Conservation (phyloP, 2,888 invertebrate genomes). For the Criorhina ranunculi region DNA sequence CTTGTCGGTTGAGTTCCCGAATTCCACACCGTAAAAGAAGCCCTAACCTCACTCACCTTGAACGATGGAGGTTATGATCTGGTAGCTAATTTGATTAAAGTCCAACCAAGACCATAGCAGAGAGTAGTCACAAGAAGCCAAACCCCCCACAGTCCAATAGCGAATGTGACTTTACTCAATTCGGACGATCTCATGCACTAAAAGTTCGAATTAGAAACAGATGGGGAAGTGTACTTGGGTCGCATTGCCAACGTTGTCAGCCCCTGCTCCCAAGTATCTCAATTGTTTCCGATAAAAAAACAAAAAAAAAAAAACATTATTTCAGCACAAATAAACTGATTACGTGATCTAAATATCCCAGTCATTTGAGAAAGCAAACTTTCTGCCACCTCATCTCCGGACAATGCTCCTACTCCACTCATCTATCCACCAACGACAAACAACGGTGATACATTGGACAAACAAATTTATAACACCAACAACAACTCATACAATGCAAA, state of each 20-base stretch:
- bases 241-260: not conserved
- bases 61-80: too few relatives aligned
- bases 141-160: too few relatives aligned
- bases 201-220: too few relatives aligned
- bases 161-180: too few relatives aligned
- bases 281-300: not conserved
- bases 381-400: conserved; percentile 5
- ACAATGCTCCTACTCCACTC: conserved; percentile 15
- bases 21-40: too few relatives aligned
- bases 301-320: not conserved
- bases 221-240: not conserved
- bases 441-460: conserved; percentile 7
- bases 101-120: too few relatives aligned
- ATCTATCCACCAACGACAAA: not conserved
- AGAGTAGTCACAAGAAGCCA: too few relatives aligned
- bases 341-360: conserved; percentile 24
- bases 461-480: conserved; percentile 10
- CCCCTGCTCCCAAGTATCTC: conserved; percentile 5
- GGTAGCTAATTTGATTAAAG: too few relatives aligned
- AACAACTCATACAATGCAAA: not conserved
- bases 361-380: conserved; percentile 5
- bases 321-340: conserved; percentile 23
- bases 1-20: too few relatives aligned
- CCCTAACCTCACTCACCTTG: too few relatives aligned
- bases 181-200: too few relatives aligned